phyloP scores from a whole-genome alignment of 92 coral and sea anemone species.

The Porites cylindrica region DNA sequence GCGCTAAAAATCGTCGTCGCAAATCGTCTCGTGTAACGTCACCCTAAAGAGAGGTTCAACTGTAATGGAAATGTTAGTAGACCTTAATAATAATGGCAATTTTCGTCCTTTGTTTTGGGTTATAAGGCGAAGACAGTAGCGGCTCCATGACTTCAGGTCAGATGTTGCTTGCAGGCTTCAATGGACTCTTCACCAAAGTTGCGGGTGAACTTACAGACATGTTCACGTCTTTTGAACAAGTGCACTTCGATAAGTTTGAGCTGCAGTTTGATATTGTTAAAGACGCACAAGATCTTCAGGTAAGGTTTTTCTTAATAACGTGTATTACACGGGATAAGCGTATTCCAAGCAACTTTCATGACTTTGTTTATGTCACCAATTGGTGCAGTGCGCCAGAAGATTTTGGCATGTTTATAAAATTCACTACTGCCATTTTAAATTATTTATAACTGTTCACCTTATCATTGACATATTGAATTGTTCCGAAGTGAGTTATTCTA shows the following conservation, averaged over 20 bases:
- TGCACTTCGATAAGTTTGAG: conserved; percentile 62
- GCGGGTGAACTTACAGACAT: conserved; percentile 86
- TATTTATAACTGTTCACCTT: too few relatives aligned
- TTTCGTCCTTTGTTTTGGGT: not conserved
- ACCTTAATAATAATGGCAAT: too few relatives aligned
- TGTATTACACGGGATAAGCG: not conserved
- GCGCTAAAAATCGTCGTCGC: too few relatives aligned
- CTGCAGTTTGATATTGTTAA: conserved; percentile 72
- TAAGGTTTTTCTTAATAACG: not conserved
- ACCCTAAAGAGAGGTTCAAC: too few relatives aligned
- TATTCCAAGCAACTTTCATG: not conserved
- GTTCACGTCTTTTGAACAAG: conserved; percentile 69
- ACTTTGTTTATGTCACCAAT: not conserved
- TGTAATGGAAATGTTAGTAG: too few relatives aligned
- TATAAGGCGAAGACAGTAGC: conserved; percentile 63
- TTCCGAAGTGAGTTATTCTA: too few relatives aligned
- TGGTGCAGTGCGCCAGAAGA: too few relatives aligned
- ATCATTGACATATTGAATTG: too few relatives aligned
- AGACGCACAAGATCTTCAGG: conserved; percentile 89
- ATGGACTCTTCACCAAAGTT: conserved; percentile 96
- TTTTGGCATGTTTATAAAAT: too few relatives aligned
- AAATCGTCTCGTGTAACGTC: too few relatives aligned
- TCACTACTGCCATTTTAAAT: too few relatives aligned
- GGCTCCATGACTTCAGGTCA: conserved; percentile 95
- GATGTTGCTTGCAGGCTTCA: conserved; percentile 97